phyloP scores from a whole-genome alignment of 2,888 invertebrate genomes.

The Hirtodrosophila duncani region DNA sequence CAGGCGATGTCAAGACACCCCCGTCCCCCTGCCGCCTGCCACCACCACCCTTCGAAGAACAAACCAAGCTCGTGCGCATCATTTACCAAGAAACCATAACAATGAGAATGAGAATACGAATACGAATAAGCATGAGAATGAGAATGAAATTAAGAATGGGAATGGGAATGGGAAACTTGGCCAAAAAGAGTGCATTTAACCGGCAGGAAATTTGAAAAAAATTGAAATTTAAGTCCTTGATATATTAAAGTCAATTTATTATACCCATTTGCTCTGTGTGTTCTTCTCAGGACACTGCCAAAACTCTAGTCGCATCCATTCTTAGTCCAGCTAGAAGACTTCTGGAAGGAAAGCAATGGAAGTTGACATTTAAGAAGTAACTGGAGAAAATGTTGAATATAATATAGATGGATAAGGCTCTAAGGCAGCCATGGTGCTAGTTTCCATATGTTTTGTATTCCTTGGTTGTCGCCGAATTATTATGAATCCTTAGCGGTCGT shows the following conservation, averaged over 20 bases:
- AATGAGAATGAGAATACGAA: slow-evolving; percentile 31
- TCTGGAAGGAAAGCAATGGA: too few species aligned
- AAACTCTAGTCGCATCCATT: not conserved
- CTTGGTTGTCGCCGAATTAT: too few species aligned
- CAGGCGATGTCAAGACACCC: slow-evolving; percentile 41
- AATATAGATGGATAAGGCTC: too few species aligned
- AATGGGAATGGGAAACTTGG: slow-evolving; percentile 32
- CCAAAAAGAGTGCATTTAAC: slow-evolving; percentile 71
- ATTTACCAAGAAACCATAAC: slow-evolving; percentile 63
- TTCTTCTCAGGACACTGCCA: not conserved
- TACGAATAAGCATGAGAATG: slow-evolving; percentile 1
- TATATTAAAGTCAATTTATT: slow-evolving; percentile 70
- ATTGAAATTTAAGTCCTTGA: slow-evolving; percentile 75
- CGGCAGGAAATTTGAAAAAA: slow-evolving; percentile 73
- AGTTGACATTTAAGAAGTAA: too few species aligned
- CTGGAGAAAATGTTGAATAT: too few species aligned
- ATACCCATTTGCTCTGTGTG: slow-evolving; percentile 35
- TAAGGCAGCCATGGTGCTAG: too few species aligned
- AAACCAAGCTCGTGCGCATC: slow-evolving; percentile 41
- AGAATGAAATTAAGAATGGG: too few species aligned
- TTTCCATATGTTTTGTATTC: too few species aligned
- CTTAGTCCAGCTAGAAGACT: too few species aligned
- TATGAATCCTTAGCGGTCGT: too few species aligned
- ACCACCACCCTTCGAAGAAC: too few species aligned
- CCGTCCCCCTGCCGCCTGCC: not conserved